Evolutionary conservation across 2,797 vertebrate genomes (phyloP), one percentile per base, ranked within the genome.

Genomic region (Pangasius djambal): DNA sequence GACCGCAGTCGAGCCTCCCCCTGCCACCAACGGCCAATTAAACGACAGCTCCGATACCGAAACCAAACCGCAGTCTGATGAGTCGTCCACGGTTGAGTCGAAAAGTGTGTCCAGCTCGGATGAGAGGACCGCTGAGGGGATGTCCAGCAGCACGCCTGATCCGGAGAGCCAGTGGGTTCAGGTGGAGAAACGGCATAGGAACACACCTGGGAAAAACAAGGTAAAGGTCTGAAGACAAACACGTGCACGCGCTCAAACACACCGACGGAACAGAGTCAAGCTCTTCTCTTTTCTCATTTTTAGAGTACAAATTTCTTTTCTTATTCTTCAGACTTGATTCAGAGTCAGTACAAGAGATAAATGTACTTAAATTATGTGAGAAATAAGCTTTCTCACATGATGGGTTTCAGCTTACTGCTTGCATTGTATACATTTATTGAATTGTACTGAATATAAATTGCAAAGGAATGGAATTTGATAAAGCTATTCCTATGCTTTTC

Each of bases 141-240:
- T 15, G 28, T 59, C 87, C 77, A 57, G 93, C 90, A 96, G 96
- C 75, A 93, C 96, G 78, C 93, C 96, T 0, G 96, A 97, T 93
- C 95, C 97, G 22, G 97, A 98, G 20, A 96, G 95, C 86, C 95
- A 97, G 86, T 98, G 98, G 98, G 96, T 97, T 93, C 97, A 98
- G 95, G 97, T 98, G 89, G 97, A 97, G 94, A 97, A 96, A 93
- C 97, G 97, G 82, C 97, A 97, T 91, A 88, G 91, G 87, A 93
- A 94, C 88, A 89, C 95, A 22, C 81, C 94, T 0, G 94, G 95
- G 78, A 98, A 96, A 91, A 88, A 94, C 89, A 98, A 98, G 97
- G 98, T 98, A 95, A 75, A 25, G 40, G 34, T 61, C 31, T 18
- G 37, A 63, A 55, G 31, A 31, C 25, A 48, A 16, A 1, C 22